A percentile compares a stretch with the other conserved stretches of the same genome.
Conservation (phyloP, 2,888 invertebrate species). For the Papilio elwesi region DNA sequence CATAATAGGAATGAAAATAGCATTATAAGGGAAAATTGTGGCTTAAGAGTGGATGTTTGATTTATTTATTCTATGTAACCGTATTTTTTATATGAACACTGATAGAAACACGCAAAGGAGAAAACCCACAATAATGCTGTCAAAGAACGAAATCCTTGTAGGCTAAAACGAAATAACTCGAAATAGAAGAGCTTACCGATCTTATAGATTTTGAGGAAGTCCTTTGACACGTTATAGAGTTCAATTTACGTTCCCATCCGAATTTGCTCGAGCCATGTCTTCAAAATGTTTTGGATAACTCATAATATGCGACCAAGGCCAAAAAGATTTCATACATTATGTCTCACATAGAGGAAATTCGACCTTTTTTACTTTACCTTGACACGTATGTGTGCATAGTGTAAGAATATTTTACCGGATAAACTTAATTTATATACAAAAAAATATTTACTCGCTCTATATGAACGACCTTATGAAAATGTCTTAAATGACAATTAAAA, state of each 20-base stretch:
- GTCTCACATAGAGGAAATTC: conserved; percentile 13
- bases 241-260: conserved; percentile 69
- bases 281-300: conserved; percentile 39
- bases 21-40: too few species aligned
- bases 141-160: conserved; percentile 54
- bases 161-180: conserved; percentile 63
- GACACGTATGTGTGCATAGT: too few species aligned
- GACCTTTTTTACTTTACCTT: not conserved
- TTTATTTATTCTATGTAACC: not conserved
- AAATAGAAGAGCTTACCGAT: conserved; percentile 55
- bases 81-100: not conserved
- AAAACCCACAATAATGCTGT: conserved; percentile 54
- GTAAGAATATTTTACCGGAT: too few species aligned
- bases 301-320: conserved; percentile 23
- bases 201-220: conserved; percentile 56
- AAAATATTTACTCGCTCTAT: too few species aligned
- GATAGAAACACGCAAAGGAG: conserved; percentile 46
- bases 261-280: conserved; percentile 49
- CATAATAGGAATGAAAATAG: too few species aligned
- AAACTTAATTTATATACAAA: too few species aligned
- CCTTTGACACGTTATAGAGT: conserved; percentile 74
- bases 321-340: conserved; percentile 1
- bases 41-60: too few species aligned
- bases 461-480: too few species aligned
- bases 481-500: too few species aligned